Percentiles rank a stretch among this genome's conserved stretches.
These are phyloP conservation scores for Manis crassicaudata DNA, from an alignment of 2,797 vertebrate genomes.

Conservation along the genomic window DNA sequence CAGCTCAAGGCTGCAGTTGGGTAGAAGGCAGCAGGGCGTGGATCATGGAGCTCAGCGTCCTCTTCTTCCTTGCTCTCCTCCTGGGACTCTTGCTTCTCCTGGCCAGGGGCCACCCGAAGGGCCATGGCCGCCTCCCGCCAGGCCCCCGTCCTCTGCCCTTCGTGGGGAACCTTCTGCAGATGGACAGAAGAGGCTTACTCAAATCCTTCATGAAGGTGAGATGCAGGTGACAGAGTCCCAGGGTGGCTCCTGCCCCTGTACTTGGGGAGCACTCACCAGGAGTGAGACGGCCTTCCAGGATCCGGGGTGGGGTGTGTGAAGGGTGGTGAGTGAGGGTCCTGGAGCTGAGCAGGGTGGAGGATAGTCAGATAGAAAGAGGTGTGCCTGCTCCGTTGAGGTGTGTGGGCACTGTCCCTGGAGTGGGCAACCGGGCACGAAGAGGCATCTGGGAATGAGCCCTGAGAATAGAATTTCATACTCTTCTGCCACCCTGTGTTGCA, in stretches of 20 bases:
- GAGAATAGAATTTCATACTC: not conserved
- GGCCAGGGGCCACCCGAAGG: not conserved
- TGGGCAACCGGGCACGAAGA: accelerated
- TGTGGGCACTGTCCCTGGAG: not conserved
- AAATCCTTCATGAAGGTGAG: conserved; percentile 60
- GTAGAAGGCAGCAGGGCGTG: not conserved
- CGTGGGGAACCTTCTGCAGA: conserved; percentile 84
- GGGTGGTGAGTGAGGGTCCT: accelerated
- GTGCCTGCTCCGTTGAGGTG: not conserved
- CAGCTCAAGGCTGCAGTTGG: accelerated
- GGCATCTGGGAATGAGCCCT: accelerated
- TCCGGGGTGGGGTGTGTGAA: not conserved
- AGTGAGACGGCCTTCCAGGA: not conserved
- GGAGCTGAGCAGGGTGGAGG: not conserved
- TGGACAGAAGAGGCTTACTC: conserved; percentile 70
- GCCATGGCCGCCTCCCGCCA: conserved; percentile 72
- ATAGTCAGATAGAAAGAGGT: accelerated
- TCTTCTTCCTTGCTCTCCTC: conserved; percentile 50
- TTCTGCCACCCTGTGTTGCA: accelerated
- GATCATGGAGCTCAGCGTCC: conserved; percentile 34
- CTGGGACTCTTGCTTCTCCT: conserved; percentile 45
- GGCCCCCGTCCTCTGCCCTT: conserved; percentile 81
- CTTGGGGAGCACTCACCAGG: not conserved
- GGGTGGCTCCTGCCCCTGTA: accelerated
- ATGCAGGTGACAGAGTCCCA: accelerated